These are phyloP conservation scores for Pongo abelii DNA, from an alignment of 2,113 vertebrate genomes.

Conservation along the genomic window DNA sequence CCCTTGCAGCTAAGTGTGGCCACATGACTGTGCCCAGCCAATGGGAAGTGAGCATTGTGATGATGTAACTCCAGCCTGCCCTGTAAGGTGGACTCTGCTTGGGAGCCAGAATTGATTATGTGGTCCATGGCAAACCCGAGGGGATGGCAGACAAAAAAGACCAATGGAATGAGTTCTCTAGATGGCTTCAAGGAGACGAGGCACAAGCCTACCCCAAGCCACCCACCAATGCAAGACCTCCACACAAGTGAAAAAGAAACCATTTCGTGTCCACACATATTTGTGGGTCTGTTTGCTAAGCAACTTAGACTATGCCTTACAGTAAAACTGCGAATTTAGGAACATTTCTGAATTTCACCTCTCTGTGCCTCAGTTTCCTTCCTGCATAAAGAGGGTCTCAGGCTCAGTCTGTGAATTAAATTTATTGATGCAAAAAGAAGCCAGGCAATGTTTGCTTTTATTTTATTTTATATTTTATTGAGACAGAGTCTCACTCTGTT, in stretches of 20 bases:
- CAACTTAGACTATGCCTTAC: not conserved
- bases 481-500: too few species aligned
- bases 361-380: not conserved
- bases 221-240: not conserved
- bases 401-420: not conserved
- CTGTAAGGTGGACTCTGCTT: not conserved
- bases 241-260: not conserved
- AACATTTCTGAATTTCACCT: not conserved
- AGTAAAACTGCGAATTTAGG: not conserved
- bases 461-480: not conserved
- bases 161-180: not conserved
- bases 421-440: not conserved
- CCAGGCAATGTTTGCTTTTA: not conserved
- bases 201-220: not conserved
- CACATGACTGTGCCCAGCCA: not conserved
- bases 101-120: not conserved
- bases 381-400: not conserved
- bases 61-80: not conserved
- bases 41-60: not conserved
- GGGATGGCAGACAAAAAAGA: not conserved
- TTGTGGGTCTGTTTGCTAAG: not conserved
- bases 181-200: not conserved
- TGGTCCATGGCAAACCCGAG: not conserved
- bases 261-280: not conserved
- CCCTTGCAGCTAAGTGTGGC: not conserved